Evolutionary conservation across 2,888 invertebrate species (phyloP), one percentile per base, ranked within the genome.

Genomic region (Piscicola geometra): DNA sequence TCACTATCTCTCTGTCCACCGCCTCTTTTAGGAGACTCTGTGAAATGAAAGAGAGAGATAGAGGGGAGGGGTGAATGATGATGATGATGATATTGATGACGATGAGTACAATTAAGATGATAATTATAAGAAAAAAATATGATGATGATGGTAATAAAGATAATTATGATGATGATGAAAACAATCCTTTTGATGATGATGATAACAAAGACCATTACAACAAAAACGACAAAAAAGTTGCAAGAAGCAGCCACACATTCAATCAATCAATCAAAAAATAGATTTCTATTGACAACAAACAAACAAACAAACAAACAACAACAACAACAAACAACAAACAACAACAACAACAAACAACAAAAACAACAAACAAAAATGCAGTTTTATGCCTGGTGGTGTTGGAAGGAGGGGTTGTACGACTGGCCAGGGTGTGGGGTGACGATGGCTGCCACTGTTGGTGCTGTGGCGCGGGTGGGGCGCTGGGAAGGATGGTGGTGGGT

Each of bases 381-480:
- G n/a, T n/a, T n/a, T n/a, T n/a, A 41, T 15, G 64, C 73, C 64
- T 73, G n/a, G 30, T 73, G 64, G 15, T 73, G 56, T 9, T 73
- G 35, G 1, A 35, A 33, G 9, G 60, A 56, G 18, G 73, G 73
- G 41, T 73, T 56, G 41, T 73, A 73, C 1, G 73, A 73, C 12
- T 33, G 52, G 2, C 73, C 73, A 1, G 73, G 73, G 30, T 50
- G 73, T 12, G 60, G 73, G 32, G 30, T 32, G 5, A 52, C 21
- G 21, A 73, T 73, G 3, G 73, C 73, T n/a, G 30, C 3, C 1
- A n/a, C 52, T 25, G 47, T 50, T 33, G 28, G 32, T n/a, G 64
- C 33, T 64, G 56, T 56, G 30, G 21, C n/a, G 18, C 33, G 35
- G 15, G 35, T 1, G 2, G 60, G 73, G 21, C 64, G 73, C 64